These are phyloP conservation scores for Sebastiscus albofasciatus DNA, from an alignment of 2,797 vertebrate genomes.

Conservation along the genomic window DNA sequence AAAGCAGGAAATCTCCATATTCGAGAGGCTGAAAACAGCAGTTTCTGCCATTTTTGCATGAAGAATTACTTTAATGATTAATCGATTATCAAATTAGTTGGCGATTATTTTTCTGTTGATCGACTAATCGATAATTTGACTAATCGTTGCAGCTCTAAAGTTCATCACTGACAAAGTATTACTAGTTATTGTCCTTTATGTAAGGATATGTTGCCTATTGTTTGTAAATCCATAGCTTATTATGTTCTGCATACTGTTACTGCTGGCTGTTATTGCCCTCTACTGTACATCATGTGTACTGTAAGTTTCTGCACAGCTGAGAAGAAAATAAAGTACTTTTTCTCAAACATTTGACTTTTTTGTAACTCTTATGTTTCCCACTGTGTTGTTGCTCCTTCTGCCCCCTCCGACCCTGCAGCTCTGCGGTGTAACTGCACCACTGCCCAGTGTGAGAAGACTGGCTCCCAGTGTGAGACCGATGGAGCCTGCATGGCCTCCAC, in stretches of 20 bases:
- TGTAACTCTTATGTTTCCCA: too few relatives aligned
- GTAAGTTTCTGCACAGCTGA: not conserved
- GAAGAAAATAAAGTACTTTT: not conserved
- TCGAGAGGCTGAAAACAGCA: too few relatives aligned
- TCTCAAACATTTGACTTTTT: not conserved
- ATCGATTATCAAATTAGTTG: too few relatives aligned
- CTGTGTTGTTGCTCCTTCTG: not conserved
- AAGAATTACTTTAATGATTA: too few relatives aligned
- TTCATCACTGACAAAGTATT: not conserved
- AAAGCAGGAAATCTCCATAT: too few relatives aligned
- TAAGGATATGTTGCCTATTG: not conserved
- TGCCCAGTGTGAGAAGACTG: slow-evolving; percentile 86
- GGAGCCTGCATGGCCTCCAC: slow-evolving; percentile 93
- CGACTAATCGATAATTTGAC: too few relatives aligned
- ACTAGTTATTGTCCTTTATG: not conserved
- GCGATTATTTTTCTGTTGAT: too few relatives aligned
- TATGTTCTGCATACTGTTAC: not conserved
- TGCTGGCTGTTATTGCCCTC: not conserved
- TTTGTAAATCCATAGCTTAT: not conserved
- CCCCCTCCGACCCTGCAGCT: slow-evolving; percentile 72
- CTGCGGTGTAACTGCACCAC: slow-evolving; percentile 90
- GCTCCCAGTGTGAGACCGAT: slow-evolving; percentile 91
- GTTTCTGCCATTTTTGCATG: too few relatives aligned
- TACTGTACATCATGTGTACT: not conserved
- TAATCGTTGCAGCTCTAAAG: too few relatives aligned